These are phyloP conservation scores for Junonia oenone DNA, from an alignment of 2,888 invertebrate genomes.

Conservation along the genomic window DNA sequence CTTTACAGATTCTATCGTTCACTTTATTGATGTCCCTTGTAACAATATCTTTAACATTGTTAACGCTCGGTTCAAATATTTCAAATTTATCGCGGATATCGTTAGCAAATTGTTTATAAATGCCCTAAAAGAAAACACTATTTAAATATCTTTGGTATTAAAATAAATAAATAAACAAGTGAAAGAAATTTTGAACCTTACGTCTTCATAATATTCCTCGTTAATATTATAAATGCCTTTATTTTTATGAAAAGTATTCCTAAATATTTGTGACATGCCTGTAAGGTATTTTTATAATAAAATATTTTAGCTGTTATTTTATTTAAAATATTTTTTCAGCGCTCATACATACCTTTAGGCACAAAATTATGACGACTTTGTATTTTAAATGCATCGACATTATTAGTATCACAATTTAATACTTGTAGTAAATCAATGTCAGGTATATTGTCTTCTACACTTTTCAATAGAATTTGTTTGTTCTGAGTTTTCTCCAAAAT, in stretches of 20 bases:
- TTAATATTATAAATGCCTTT: conserved; percentile 36
- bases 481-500: background rate
- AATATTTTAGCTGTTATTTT: background rate
- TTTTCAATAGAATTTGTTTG: background rate
- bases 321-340: background rate
- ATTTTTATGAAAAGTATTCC: conserved; percentile 46
- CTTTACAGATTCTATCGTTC: conserved; percentile 45
- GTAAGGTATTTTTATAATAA: background rate
- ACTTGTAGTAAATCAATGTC: background rate
- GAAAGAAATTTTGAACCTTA: conserved; percentile 34
- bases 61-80: conserved; percentile 54
- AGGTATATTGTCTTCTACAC: background rate
- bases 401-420: conserved; percentile 1
- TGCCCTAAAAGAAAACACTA: conserved; percentile 41
- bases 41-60: conserved; percentile 42
- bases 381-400: conserved; percentile 48
- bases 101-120: conserved; percentile 66
- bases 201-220: conserved; percentile 55
- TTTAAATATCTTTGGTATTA: background rate
- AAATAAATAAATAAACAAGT: background rate
- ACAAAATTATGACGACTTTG: conserved; percentile 67
- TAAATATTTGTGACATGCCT: conserved; percentile 76
- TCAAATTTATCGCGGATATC: conserved; percentile 64
- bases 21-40: conserved; percentile 48
- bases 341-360: conserved; percentile 71